A percentile compares a stretch with the other conserved stretches of the same genome.
These are phyloP conservation scores for Drosophila kepulauana DNA, from an alignment of 1,140 invertebrate genomes.

Conservation along the genomic window DNA sequence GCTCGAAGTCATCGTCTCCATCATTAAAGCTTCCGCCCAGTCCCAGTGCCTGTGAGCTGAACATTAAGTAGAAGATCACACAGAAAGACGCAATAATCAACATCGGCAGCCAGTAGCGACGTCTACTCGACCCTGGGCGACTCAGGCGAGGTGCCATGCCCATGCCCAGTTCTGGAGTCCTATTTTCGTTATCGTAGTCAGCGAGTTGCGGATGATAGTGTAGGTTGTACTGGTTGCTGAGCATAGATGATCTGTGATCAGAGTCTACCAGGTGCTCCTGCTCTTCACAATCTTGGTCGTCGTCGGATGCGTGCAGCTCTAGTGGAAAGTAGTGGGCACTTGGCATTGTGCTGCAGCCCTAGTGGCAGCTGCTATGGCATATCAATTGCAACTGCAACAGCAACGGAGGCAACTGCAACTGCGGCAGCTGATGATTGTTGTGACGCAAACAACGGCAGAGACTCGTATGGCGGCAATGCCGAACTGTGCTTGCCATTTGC, in stretches of 20 bases:
- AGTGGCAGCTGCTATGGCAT: constrained; percentile 19
- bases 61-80: constrained; percentile 56
- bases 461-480: constrained; percentile 34
- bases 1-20: constrained; percentile 36
- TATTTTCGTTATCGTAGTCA: background rate
- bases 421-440: constrained; percentile 9
- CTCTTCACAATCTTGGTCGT: constrained; percentile 48
- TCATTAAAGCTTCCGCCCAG: constrained; percentile 47
- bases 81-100: constrained; percentile 26
- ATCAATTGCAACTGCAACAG: constrained; percentile 27
- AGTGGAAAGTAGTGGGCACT: constrained; percentile 75
- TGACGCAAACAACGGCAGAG: constrained; percentile 10
- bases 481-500: constrained; percentile 56
- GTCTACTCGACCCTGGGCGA: constrained; percentile 20
- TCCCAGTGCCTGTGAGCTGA: constrained; percentile 47
- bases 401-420: constrained; percentile 28
- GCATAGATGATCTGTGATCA: background rate
- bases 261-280: background rate
- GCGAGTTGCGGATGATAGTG: constrained; percentile 37
- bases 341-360: constrained; percentile 56
- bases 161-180: constrained; percentile 13
- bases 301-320: constrained; percentile 50
- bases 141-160: constrained; percentile 21
- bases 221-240: constrained; percentile 28
- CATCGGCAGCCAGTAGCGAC: constrained; percentile 39